Conservation (phyloP, 2,888 invertebrate species). For the Silvanus unidentatus region DNA sequence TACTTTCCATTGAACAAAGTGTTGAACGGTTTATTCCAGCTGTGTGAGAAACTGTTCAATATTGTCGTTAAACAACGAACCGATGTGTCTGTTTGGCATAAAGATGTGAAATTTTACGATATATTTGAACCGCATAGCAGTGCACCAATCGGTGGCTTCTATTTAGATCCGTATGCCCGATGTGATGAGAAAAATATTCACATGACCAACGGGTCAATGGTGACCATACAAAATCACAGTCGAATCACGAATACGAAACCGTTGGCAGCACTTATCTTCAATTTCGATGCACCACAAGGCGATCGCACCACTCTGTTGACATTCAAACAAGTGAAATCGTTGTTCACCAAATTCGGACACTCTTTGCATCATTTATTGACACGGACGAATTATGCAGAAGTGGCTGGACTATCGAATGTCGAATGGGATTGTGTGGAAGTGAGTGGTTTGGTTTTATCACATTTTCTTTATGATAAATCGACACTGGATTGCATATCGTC, state of each 20-base stretch:
- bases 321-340: conserved; percentile 65
- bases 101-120: conserved; percentile 77
- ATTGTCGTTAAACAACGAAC: conserved; percentile 64
- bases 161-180: conserved; percentile 74
- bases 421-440: conserved; percentile 93
- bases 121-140: conserved; percentile 63
- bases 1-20: conserved; percentile 82
- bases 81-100: conserved; percentile 73
- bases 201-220: conserved; percentile 68
- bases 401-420: conserved; percentile 78
- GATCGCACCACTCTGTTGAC: conserved; percentile 61
- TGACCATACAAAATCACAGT: conserved; percentile 70
- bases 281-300: conserved; percentile 62
- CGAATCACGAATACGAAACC: conserved; percentile 60
- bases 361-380: conserved; percentile 81
- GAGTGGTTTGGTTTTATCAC: conserved; percentile 74
- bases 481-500: conserved; percentile 57
- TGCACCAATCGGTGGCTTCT: conserved; percentile 73
- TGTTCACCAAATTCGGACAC: conserved; percentile 85
- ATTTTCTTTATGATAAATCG: conserved; percentile 67
- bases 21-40: conserved; percentile 67
- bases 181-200: conserved; percentile 58
- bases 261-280: conserved; percentile 76
- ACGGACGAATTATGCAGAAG: conserved; percentile 72
- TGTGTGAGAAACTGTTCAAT: conserved; percentile 73